Conservation (phyloP, 2,888 invertebrate species). For the Drosophila glabriapex region DNA sequence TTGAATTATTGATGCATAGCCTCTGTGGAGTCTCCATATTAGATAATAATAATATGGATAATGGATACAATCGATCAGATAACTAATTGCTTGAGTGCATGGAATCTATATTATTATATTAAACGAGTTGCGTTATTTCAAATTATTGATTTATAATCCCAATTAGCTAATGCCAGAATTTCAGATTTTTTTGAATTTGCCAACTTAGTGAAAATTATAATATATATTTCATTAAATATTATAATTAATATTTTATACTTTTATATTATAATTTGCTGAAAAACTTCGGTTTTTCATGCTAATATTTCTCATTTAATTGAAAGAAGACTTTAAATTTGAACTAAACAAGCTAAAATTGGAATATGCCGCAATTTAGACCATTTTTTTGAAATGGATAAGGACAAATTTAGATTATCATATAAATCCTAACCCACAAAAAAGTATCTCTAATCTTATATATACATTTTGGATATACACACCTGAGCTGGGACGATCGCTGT, state of each 20-base stretch:
- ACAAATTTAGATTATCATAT: background rate
- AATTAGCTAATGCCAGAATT: background rate
- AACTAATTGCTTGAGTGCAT: background rate
- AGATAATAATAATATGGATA: background rate
- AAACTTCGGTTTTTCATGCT: background rate
- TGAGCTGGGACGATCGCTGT: constrained; percentile 95
- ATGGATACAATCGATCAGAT: background rate
- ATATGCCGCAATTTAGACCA: background rate
- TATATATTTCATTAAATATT: no score
- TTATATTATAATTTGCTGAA: background rate
- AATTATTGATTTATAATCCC: background rate
- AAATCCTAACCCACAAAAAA: background rate
- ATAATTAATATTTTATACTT: background rate
- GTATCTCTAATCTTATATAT: background rate
- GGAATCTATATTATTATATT: background rate
- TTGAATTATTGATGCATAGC: background rate
- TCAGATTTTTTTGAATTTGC: background rate
- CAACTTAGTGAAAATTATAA: background rate
- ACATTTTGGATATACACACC: constrained; percentile 87
- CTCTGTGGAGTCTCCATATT: background rate
- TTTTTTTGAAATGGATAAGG: background rate
- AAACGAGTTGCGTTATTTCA: background rate
- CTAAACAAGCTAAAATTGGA: background rate
- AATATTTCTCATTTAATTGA: background rate
- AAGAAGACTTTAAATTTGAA: background rate